Conservation (phyloP, 2,888 invertebrate species). For the Drosophila multiciliata region DNA sequence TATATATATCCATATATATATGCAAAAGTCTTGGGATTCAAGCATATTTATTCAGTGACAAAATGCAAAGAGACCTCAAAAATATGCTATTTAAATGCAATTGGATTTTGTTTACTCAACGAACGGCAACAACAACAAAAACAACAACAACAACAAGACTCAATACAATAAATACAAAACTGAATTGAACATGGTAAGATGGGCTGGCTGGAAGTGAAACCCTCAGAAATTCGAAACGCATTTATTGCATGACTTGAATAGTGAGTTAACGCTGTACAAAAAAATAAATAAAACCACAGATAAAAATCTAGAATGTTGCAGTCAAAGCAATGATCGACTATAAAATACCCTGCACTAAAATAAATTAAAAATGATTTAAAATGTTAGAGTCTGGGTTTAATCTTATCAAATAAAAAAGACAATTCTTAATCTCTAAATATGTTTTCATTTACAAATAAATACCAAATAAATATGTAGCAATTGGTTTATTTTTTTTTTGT, state of each 20-base stretch:
- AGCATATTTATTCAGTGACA: constrained; percentile 18
- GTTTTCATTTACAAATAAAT: neutral
- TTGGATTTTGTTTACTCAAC: constrained; percentile 61
- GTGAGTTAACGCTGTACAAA: constrained; percentile 20
- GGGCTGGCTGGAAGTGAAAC: constrained; percentile 5
- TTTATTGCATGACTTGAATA: constrained; percentile 65
- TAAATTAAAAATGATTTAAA: neutral
- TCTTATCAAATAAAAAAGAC: neutral
- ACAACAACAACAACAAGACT: constrained; percentile 13
- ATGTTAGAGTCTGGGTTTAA: too few species aligned
- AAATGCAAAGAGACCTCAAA: constrained; percentile 52
- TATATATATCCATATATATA: neutral
- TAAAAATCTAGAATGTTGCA: constrained; percentile 1
- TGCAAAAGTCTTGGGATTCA: constrained; percentile 20
- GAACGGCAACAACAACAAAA: constrained; percentile 35
- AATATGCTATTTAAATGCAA: constrained; percentile 62
- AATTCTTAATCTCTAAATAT: neutral
- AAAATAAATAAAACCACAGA: constrained; percentile 7
- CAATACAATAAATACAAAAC: constrained; percentile 40
- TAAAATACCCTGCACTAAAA: neutral
- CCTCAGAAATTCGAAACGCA: constrained; percentile 57
- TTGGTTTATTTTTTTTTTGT: neutral
- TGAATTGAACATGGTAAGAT: constrained; percentile 5
- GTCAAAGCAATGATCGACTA: neutral
- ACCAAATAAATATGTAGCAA: neutral